These are phyloP conservation scores for Sipha maydis DNA, from an alignment of 2,888 invertebrate species.

Conservation along the genomic window DNA sequence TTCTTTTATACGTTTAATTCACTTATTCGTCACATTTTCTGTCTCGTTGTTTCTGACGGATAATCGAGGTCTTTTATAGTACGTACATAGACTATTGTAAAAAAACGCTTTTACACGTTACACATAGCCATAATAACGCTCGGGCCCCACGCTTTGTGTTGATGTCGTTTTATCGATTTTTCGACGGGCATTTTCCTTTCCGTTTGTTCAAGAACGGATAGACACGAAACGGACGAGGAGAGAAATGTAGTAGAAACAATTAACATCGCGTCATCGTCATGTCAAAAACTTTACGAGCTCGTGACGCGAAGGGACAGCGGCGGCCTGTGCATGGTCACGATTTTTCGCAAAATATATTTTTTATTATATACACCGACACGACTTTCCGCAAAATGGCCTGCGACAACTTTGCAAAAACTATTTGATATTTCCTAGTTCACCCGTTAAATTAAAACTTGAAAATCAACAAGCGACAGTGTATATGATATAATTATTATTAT, in stretches of 20 bases:
- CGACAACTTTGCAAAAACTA: not conserved
- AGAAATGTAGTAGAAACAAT: not conserved
- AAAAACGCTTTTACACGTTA: too few relatives aligned
- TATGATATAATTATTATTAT: too few relatives aligned
- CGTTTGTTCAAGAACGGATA: not conserved
- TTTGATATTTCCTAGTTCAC: not conserved
- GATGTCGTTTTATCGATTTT: conserved; percentile 8
- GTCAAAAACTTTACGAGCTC: conserved; percentile 4
- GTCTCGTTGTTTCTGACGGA: too few relatives aligned
- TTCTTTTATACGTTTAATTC: too few relatives aligned
- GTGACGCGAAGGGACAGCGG: not conserved
- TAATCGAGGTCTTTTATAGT: too few relatives aligned
- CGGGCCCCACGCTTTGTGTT: not conserved
- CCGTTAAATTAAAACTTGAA: not conserved
- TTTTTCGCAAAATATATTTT: not conserved
- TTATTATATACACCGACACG: not conserved
- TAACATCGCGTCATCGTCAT: not conserved
- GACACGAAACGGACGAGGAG: too few relatives aligned
- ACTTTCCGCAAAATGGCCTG: not conserved
- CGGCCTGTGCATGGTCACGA: not conserved
- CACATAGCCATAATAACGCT: not conserved
- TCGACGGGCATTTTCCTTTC: not conserved
- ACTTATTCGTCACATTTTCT: too few relatives aligned
- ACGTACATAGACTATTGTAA: too few relatives aligned
- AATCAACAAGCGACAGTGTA: not conserved